These are phyloP conservation scores for Oplegnathus fasciatus DNA, from an alignment of 2,113 vertebrate genomes.

Conservation along the genomic window DNA sequence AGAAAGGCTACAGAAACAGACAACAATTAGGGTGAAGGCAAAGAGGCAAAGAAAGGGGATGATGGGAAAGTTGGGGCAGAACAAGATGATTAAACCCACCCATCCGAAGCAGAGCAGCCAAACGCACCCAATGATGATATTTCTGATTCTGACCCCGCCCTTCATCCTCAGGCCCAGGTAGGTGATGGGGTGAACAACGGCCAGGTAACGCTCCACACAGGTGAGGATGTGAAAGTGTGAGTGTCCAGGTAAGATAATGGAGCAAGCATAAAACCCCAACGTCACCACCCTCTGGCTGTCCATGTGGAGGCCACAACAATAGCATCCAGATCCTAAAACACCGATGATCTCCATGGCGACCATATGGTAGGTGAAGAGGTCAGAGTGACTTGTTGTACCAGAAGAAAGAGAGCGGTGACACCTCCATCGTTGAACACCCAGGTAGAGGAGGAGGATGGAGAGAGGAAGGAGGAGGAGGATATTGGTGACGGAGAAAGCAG, in stretches of 20 bases:
- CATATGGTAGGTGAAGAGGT: constrained; percentile 44
- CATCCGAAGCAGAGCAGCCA: constrained; percentile 7
- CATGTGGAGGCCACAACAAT: rapidly evolving
- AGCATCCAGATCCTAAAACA: rapidly evolving
- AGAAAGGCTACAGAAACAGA: constrained; percentile 34
- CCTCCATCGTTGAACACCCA: constrained; percentile 16
- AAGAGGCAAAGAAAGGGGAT: rapidly evolving
- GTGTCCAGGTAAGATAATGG: not conserved
- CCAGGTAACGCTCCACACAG: constrained; percentile 57
- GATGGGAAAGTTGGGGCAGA: rapidly evolving
- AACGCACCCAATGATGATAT: not conserved
- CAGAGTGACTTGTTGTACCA: constrained; percentile 9
- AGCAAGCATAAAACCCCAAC: rapidly evolving
- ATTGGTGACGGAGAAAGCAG: too few species aligned
- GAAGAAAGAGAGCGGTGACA: not conserved
- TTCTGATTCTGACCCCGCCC: constrained; percentile 19
- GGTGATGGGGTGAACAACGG: constrained; percentile 45
- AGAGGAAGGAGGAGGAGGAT: not conserved
- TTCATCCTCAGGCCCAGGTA: constrained; percentile 21
- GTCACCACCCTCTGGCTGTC: rapidly evolving
- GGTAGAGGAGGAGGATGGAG: not conserved
- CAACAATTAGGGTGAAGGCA: not conserved
- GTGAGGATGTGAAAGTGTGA: not conserved
- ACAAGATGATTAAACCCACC: rapidly evolving
- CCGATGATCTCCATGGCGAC: not conserved